Percentiles rank a stretch among this genome's conserved stretches.
phyloP scores from a whole-genome alignment of 2,888 invertebrate species.

The Epinotia demarniana region DNA sequence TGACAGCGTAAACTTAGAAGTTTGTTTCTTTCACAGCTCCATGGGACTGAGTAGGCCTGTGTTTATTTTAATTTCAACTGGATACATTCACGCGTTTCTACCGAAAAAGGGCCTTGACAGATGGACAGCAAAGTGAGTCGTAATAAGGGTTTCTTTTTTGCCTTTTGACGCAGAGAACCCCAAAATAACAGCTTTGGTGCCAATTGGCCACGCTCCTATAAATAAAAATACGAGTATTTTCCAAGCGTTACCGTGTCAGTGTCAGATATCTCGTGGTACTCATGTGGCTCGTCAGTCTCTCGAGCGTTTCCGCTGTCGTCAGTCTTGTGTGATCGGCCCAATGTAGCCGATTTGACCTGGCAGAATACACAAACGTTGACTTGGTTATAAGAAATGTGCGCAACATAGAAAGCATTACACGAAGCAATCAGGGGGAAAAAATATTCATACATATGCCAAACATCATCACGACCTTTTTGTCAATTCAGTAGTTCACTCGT shows the following conservation, averaged over 20 bases:
- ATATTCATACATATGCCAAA: not conserved
- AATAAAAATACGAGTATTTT: not conserved
- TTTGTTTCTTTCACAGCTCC: too few relatives aligned
- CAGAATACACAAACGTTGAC: not conserved
- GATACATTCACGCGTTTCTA: too few relatives aligned
- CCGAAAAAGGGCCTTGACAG: too few relatives aligned
- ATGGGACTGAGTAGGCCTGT: too few relatives aligned
- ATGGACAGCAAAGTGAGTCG: too few relatives aligned
- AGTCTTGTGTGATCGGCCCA: slow-evolving; percentile 64
- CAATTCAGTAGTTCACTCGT: not conserved
- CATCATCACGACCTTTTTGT: not conserved
- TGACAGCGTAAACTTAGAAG: too few relatives aligned
- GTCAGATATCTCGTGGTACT: slow-evolving; percentile 78
- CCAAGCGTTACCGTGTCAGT: slow-evolving; percentile 67
- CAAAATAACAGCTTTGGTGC: too few relatives aligned
- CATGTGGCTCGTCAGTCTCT: slow-evolving; percentile 69
- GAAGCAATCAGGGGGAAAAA: not conserved
- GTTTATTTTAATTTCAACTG: too few relatives aligned
- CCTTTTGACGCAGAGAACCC: too few relatives aligned
- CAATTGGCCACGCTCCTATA: too few relatives aligned
- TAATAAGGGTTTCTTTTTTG: too few relatives aligned
- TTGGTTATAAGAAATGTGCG: not conserved
- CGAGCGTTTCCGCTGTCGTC: slow-evolving; percentile 54
- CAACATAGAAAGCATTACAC: not conserved
- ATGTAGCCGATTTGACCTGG: slow-evolving; percentile 71